These are phyloP conservation scores for Lampris incognitus DNA, from an alignment of 2,113 vertebrate species.

Conservation along the genomic window DNA sequence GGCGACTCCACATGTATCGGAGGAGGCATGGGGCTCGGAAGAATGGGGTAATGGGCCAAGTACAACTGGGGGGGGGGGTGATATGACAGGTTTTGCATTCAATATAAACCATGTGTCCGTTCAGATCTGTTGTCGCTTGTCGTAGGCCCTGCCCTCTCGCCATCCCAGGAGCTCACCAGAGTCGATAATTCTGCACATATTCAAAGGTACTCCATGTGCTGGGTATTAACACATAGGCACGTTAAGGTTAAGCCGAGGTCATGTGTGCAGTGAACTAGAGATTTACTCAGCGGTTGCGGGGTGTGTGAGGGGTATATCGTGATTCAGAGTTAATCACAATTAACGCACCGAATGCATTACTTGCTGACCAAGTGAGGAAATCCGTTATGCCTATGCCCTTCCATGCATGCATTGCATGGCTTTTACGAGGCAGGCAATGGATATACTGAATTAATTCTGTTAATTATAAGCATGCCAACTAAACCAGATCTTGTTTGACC, in stretches of 20 bases:
- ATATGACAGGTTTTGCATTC: conserved; percentile 24
- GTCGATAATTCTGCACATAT: conserved; percentile 31
- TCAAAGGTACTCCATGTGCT: conserved; percentile 28
- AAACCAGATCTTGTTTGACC: background rate
- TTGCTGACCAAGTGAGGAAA: no score
- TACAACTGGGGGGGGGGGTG: background rate
- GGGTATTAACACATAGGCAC: conserved; percentile 30
- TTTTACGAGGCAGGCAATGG: background rate
- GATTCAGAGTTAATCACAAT: no score
- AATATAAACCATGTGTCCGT: conserved; percentile 29
- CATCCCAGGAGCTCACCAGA: background rate
- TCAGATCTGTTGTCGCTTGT: background rate
- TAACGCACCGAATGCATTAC: no score
- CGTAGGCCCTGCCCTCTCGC: background rate
- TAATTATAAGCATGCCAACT: background rate
- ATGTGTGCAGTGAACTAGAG: background rate
- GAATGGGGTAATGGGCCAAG: no score
- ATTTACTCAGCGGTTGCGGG: background rate
- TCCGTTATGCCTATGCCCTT: no score
- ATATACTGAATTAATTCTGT: no score
- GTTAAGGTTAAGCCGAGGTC: conserved; percentile 29
- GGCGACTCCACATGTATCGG: no score
- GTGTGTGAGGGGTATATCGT: no score
- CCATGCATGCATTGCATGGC: no score
- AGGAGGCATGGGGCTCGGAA: no score